Conservation (phyloP, 2,888 invertebrate genomes). For the Eupithecia subfuscata region DNA sequence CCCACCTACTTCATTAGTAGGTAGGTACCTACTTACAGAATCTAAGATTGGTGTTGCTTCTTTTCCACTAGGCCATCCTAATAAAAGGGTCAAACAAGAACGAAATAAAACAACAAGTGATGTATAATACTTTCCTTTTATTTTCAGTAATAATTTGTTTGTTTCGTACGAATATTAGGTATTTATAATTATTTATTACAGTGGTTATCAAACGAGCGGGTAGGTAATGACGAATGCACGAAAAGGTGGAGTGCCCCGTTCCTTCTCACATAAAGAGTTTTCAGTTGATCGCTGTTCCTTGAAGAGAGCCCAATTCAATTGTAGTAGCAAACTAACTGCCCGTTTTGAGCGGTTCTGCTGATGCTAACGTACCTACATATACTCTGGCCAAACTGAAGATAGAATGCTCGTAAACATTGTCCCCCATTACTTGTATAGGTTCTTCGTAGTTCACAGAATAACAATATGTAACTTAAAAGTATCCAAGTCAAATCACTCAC, state of each 20-base stretch:
- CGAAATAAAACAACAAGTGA: constrained; percentile 62
- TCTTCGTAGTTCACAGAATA: neutral
- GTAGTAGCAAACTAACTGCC: neutral
- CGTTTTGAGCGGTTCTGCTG: neutral
- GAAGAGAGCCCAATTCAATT: neutral
- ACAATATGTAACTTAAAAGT: neutral
- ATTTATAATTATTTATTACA: constrained; percentile 76
- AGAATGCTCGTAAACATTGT: neutral
- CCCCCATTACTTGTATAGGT: neutral
- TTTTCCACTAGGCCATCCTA: neutral
- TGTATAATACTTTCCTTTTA: constrained; percentile 75
- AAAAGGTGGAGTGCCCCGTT: constrained; percentile 49
- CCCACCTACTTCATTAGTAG: too few relatives aligned
- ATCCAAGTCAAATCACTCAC: too few relatives aligned
- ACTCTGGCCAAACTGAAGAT: neutral
- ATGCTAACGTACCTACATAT: neutral
- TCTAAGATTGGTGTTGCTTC: too few relatives aligned
- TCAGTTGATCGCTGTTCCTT: neutral
- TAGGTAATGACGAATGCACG: constrained; percentile 77
- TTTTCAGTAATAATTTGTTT: constrained; percentile 77
- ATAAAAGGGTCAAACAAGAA: neutral
- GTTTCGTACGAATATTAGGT: constrained; percentile 75
- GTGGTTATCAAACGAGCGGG: constrained; percentile 76
- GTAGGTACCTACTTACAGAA: too few relatives aligned
- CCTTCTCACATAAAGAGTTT: neutral